Evolutionary conservation across 2,888 invertebrate genomes (phyloP).

Genomic region (Parnassius orleans): DNA sequence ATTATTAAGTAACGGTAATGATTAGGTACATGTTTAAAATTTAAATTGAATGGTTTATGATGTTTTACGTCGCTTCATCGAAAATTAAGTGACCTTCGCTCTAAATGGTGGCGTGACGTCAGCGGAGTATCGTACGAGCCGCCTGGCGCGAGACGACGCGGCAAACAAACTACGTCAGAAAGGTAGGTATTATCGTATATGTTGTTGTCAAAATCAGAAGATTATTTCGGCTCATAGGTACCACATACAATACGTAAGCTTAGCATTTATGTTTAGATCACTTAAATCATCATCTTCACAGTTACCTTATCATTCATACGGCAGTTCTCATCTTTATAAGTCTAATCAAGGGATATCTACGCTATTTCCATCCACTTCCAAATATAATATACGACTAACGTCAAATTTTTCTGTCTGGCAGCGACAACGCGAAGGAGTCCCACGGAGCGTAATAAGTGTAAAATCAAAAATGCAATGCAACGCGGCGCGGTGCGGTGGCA

Average conservation of each 20-base stretch:
- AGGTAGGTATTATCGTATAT: not conserved
- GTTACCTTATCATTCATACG: too few relatives aligned
- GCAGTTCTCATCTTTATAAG: too few relatives aligned
- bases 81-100: constrained; percentile 16
- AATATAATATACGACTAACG: too few relatives aligned
- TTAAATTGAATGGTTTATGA: constrained; percentile 7
- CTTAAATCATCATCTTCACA: too few relatives aligned
- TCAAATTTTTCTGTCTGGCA: too few relatives aligned
- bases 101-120: constrained; percentile 11
- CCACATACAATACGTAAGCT: too few relatives aligned
- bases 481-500: constrained; percentile 51
- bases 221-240: not conserved
- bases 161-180: constrained; percentile 12
- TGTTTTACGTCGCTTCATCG: constrained; percentile 1
- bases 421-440: not conserved
- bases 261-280: too few relatives aligned
- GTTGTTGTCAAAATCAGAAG: constrained; percentile 7
- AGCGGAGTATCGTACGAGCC: not conserved
- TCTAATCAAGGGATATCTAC: too few relatives aligned
- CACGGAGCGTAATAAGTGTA: constrained; percentile 41
- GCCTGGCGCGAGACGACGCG: constrained; percentile 21
- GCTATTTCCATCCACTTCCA: too few relatives aligned
- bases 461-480: constrained; percentile 29
- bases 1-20: constrained; percentile 17
- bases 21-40: constrained; percentile 19